Percentiles rank a stretch among this genome's conserved stretches.
Conservation (phyloP, 1,140 invertebrate species). For the Calliphora vicina region DNA sequence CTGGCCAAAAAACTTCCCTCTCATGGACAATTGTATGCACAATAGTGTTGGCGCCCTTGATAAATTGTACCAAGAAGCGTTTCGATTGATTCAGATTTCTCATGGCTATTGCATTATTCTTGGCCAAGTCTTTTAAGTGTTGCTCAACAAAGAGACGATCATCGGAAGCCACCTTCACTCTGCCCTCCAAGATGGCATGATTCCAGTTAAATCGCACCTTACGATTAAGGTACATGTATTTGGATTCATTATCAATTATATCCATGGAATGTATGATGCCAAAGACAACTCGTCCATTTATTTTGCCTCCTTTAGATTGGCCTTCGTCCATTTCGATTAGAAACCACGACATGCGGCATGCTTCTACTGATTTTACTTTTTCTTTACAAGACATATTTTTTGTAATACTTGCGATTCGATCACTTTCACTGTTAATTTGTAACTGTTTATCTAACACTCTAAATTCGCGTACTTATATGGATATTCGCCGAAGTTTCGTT, state of each 20-base stretch:
- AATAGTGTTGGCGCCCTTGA: conserved; percentile 43
- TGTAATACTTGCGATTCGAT: neutral
- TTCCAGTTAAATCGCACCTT: conserved; percentile 51
- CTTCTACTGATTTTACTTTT: neutral
- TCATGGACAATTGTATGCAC: conserved; percentile 50
- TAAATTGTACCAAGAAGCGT: conserved; percentile 46
- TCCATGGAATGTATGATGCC: conserved; percentile 56
- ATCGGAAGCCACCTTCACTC: conserved; percentile 53
- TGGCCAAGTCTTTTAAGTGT: neutral
- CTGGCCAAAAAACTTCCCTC: conserved; percentile 44
- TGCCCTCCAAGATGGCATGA: conserved; percentile 48
- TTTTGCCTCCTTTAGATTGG: conserved; percentile 36
- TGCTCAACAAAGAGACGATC: conserved; percentile 49
- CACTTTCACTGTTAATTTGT: conserved; percentile 8
- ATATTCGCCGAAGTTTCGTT: neutral
- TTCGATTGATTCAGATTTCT: conserved; percentile 23
- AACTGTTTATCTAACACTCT: neutral
- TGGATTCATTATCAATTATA: conserved; percentile 45
- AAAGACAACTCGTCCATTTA: conserved; percentile 41
- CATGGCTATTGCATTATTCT: neutral
- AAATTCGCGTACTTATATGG: neutral
- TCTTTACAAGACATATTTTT: neutral
- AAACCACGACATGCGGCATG: conserved; percentile 53
- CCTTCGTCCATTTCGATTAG: conserved; percentile 56
- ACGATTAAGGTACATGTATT: conserved; percentile 47